Conservation (phyloP, 2,888 invertebrate genomes). For the Drosophila antonietae region DNA sequence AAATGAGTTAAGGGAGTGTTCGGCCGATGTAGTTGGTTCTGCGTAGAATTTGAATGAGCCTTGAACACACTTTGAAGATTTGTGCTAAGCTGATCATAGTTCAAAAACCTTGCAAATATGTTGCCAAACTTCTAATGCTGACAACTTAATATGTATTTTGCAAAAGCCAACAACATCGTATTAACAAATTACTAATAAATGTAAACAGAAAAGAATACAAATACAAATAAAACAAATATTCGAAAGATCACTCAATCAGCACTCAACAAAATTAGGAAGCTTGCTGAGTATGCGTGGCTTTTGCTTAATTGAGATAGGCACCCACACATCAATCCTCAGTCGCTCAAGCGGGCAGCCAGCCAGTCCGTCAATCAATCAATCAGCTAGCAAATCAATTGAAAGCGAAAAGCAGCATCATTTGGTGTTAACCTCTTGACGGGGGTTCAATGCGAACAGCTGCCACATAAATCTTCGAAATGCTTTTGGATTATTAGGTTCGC, state of each 20-base stretch:
- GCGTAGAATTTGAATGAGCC: slow-evolving; percentile 37
- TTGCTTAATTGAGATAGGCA: slow-evolving; percentile 65
- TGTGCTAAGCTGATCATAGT: slow-evolving; percentile 32
- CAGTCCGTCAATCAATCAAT: slow-evolving; percentile 45
- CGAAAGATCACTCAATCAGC: slow-evolving; percentile 46
- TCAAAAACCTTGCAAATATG: slow-evolving; percentile 17
- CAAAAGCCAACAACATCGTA: slow-evolving; percentile 4
- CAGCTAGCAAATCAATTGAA: slow-evolving; percentile 63
- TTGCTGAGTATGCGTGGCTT: slow-evolving; percentile 32
- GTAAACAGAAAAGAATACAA: slow-evolving; percentile 22
- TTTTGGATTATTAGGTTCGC: slow-evolving; percentile 41
- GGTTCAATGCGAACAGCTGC: slow-evolving; percentile 73
- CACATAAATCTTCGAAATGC: slow-evolving; percentile 64
- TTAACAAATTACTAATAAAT: slow-evolving; percentile 37
- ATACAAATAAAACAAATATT: neutral
- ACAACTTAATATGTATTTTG: slow-evolving; percentile 21
- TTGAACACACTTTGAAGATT: slow-evolving; percentile 31
- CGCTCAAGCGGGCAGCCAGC: slow-evolving; percentile 33
- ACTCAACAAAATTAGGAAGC: slow-evolving; percentile 52
- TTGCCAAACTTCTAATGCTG: slow-evolving; percentile 1
- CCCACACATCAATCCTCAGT: slow-evolving; percentile 48
- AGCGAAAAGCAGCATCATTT: slow-evolving; percentile 65
- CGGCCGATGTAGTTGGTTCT: slow-evolving; percentile 30
- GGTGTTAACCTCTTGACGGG: slow-evolving; percentile 68
- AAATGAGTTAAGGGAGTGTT: slow-evolving; percentile 59